Evolutionary conservation across 1,140 invertebrate species (phyloP).

Genomic region (Lordiphosa mommai): DNA sequence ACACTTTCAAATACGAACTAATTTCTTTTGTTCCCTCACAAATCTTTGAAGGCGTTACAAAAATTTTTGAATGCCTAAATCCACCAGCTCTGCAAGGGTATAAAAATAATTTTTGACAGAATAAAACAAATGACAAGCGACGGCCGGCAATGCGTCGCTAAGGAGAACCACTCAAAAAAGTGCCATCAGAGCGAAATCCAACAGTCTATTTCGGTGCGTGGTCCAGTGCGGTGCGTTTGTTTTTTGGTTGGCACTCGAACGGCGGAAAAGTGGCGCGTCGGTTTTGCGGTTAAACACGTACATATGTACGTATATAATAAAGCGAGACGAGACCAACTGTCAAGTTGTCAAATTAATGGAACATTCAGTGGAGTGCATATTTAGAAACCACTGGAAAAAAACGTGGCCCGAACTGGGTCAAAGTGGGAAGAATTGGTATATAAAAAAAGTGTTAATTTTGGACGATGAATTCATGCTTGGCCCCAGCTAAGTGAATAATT

Average conservation of each 20-base stretch:
- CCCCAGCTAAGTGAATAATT: conserved; percentile 46
- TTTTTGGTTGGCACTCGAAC: conserved; percentile 20
- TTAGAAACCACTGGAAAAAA: conserved; percentile 38
- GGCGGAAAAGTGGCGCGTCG: conserved; percentile 7
- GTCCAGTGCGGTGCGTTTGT: conserved; percentile 68
- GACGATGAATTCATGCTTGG: conserved; percentile 8
- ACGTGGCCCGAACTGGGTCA: conserved; percentile 49
- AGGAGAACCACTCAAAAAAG: conserved; percentile 19
- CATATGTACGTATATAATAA: conserved; percentile 7
- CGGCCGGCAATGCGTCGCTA: background rate
- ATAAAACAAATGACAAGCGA: conserved; percentile 43
- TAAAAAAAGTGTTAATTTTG: conserved; percentile 29
- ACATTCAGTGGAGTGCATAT: conserved; percentile 22
- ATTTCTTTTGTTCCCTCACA: background rate
- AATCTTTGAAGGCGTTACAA: background rate
- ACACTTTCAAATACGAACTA: too few relatives aligned
- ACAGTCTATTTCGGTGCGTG: conserved; percentile 77
- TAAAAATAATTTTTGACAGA: conserved; percentile 47
- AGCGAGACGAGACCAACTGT: conserved; percentile 36
- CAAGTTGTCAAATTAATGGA: conserved; percentile 62
- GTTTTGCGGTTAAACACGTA: conserved; percentile 15
- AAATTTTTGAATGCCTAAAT: background rate
- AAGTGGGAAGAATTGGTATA: conserved; percentile 27
- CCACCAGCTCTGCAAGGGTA: background rate
- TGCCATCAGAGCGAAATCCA: conserved; percentile 20